These are phyloP conservation scores for Actias luna DNA, from an alignment of 2,888 invertebrate genomes.

Conservation along the genomic window DNA sequence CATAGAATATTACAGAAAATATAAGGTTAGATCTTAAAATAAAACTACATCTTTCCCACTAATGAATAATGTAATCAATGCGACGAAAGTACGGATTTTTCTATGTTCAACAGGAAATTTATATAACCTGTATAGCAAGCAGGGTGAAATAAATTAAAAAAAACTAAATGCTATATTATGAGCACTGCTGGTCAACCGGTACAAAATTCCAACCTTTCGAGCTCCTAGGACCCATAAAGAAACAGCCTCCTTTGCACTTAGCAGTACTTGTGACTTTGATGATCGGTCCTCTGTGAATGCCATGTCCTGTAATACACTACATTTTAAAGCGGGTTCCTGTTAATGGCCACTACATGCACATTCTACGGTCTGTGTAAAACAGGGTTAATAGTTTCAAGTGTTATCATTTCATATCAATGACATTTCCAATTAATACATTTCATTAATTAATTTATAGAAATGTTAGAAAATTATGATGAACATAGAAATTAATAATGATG, in stretches of 20 bases:
- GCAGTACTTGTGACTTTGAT: slow-evolving; percentile 90
- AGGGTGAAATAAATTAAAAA: slow-evolving; percentile 30
- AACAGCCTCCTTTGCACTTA: slow-evolving; percentile 96
- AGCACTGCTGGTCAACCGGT: slow-evolving; percentile 50
- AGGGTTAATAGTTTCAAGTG: slow-evolving; percentile 30
- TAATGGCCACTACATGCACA: slow-evolving; percentile 76
- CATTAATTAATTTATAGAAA: slow-evolving; percentile 10
- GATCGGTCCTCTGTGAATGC: slow-evolving; percentile 85
- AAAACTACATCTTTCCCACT: neutral
- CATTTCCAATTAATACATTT: neutral
- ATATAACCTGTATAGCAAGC: slow-evolving; percentile 32
- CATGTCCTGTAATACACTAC: slow-evolving; percentile 86
- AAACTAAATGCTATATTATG: slow-evolving; percentile 36
- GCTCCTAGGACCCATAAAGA: slow-evolving; percentile 96
- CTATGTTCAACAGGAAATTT: slow-evolving; percentile 6
- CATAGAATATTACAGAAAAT: neutral
- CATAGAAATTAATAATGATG: slow-evolving; percentile 4
- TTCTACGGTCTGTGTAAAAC: slow-evolving; percentile 41
- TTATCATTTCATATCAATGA: neutral
- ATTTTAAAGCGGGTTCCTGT: slow-evolving; percentile 72
- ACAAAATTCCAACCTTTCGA: slow-evolving; percentile 89
- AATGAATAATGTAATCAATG: neutral
- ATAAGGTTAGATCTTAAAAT: neutral
- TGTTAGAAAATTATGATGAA: slow-evolving; percentile 13
- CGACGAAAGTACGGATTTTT: neutral